Evolutionary conservation across 2,888 invertebrate species (phyloP).

Genomic region (Drosophila kuntzei): DNA sequence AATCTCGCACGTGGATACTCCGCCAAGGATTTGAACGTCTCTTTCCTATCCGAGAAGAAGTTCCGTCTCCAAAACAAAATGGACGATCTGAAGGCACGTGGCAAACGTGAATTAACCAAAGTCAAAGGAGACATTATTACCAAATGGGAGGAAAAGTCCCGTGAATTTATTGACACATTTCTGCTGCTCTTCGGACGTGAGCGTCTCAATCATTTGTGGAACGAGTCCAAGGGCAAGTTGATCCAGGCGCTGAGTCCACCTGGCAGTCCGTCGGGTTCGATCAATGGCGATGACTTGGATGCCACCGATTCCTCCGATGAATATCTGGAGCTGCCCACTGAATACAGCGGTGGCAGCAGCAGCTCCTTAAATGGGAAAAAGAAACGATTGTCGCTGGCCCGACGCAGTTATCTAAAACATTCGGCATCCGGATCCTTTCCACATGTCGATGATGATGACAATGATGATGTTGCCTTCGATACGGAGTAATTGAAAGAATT

Average conservation of each 20-base stretch:
- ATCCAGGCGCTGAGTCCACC: slow-evolving; percentile 96
- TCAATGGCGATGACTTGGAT: slow-evolving; percentile 80
- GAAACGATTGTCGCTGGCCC: slow-evolving; percentile 74
- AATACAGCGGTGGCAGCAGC: slow-evolving; percentile 55
- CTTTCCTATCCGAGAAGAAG: slow-evolving; percentile 98
- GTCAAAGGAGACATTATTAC: slow-evolving; percentile 95
- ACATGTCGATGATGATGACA: slow-evolving; percentile 27
- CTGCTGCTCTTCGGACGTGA: slow-evolving; percentile 95
- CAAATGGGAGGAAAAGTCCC: slow-evolving; percentile 99
- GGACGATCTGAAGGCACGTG: slow-evolving; percentile 96
- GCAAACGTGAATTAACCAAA: slow-evolving; percentile 95
- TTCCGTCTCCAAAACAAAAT: slow-evolving; percentile 97
- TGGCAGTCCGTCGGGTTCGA: slow-evolving; percentile 89
- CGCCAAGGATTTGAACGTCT: slow-evolving; percentile 98
- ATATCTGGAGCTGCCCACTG: slow-evolving; percentile 62
- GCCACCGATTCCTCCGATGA: slow-evolving; percentile 65
- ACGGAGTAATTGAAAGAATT: slow-evolving; percentile 67
- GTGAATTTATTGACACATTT: slow-evolving; percentile 98
- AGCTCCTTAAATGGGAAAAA: slow-evolving; percentile 54
- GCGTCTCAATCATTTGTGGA: slow-evolving; percentile 94
- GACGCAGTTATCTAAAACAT: slow-evolving; percentile 72
- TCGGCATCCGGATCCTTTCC: slow-evolving; percentile 41
- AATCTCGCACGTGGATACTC: slow-evolving; percentile 98
- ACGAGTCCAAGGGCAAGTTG: slow-evolving; percentile 94
- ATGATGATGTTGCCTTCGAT: slow-evolving; percentile 53